A percentile compares a stretch with the other conserved stretches of the same genome.
These are phyloP conservation scores for Mus minutoides DNA, from an alignment of 2,797 vertebrate species.

Conservation along the genomic window DNA sequence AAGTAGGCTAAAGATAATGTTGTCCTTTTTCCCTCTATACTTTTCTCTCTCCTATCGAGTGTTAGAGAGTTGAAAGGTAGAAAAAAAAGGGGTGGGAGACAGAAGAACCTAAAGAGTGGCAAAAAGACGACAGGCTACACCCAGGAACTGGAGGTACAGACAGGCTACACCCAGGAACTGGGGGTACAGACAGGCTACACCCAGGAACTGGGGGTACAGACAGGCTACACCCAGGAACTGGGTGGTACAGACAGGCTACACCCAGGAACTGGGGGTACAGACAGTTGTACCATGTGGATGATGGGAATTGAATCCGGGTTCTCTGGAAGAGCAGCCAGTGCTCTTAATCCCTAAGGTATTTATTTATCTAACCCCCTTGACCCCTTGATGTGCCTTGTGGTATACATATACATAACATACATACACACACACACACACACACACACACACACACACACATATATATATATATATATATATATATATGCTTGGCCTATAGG, in stretches of 20 bases:
- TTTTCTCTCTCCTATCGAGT: background rate
- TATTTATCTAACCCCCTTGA: no score
- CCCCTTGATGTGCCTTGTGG: no score
- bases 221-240: background rate
- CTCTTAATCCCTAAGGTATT: no score
- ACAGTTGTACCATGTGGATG: background rate
- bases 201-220: background rate
- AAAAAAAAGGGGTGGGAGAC: background rate
- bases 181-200: background rate
- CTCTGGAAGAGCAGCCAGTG: no score
- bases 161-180: background rate
- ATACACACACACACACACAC: no score
- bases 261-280: no score
- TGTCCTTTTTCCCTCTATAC: background rate
- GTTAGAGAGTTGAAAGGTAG: background rate
- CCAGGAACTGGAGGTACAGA: background rate
- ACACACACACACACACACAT: no score
- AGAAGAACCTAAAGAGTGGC: background rate
- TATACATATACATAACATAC: no score
- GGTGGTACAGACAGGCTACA: background rate
- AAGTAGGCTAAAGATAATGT: background rate
- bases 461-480: no score
- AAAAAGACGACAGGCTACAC: background rate
- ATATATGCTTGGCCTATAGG: background rate
- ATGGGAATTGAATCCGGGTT: no score